Base-by-base conservation (phyloP, 1,140 invertebrate genomes). In the Carcinoscorpius rotundicauda region DNA sequence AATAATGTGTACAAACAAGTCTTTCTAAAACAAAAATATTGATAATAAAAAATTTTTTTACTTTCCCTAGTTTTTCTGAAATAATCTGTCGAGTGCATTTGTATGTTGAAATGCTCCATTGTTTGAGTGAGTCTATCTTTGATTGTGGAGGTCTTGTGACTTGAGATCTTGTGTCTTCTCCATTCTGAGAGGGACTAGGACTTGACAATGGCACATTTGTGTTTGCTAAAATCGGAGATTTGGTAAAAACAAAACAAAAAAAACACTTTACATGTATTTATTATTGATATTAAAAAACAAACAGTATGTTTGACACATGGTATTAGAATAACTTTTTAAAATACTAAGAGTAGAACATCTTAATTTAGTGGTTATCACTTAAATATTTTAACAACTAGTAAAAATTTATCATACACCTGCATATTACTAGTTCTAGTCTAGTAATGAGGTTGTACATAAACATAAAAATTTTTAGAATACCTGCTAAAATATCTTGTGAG, bases 31-130 rank as follows among this genome's bases (percentile, higher is more conserved):
- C 29, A 29, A 29, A 29, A 29, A 29, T 29, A 29, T 29, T 29
- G 29, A 29, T 29, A 29, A 29, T 29, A 29, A 29, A 29, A 29
- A 29, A 29, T 29, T 29, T 29, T 29, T 29, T 9, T 51, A 57
- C 64, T 81, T 95, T 96, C 3, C 93, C 93, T 59, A 97, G 79
- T 78, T 92, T 93, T 76, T 97, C 93, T 73, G 93, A 91, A 78
- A 98, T 86, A 56, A 94, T 81, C 76, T 98, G 93, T 70, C 90
- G 91, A 1, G 93, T 96, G 75, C 92, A 97, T 78, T 97, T 97
- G 75, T 94, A 97, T 3, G 93, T 96, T 64, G 92, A 95, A 74
- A 97, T 89, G 72, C 91, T 91, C 94, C 94, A 98, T 73, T 90
- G 91, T 76, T 91, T 92, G 55, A 97, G 80, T 55, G 86, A 86